These are phyloP conservation scores for Epistrophe eligans DNA, from an alignment of 2,888 invertebrate species.

Conservation along the genomic window DNA sequence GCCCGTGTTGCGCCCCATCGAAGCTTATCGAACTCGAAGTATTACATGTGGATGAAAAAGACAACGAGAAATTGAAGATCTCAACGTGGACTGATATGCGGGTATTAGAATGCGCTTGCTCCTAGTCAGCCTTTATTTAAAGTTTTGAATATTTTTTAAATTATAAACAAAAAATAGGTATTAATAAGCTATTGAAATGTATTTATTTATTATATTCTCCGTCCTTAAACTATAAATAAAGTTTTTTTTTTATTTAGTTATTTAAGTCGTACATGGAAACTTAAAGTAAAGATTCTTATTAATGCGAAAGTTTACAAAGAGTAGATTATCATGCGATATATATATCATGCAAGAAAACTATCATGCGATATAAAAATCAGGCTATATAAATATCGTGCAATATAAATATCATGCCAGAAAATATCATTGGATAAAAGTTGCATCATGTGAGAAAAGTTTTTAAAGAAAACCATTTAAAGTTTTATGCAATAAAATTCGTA, in stretches of 20 bases:
- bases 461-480: no score
- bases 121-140: slow-evolving; percentile 82
- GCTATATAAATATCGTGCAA: no score
- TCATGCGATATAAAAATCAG: no score
- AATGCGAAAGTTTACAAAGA: no score
- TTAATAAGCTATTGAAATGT: slow-evolving; percentile 13
- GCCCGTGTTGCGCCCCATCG: slow-evolving; percentile 89
- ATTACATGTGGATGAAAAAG: slow-evolving; percentile 87
- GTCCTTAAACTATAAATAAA: slow-evolving; percentile 51
- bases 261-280: background rate
- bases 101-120: slow-evolving; percentile 89
- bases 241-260: background rate
- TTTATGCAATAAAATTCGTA: no score
- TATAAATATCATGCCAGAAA: no score
- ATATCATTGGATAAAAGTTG: no score
- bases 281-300: background rate
- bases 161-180: background rate
- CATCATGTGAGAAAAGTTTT: no score
- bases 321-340: no score
- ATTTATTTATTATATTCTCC: slow-evolving; percentile 40
- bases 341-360: no score
- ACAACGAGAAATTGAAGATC: slow-evolving; percentile 86
- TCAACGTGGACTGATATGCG: slow-evolving; percentile 89
- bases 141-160: slow-evolving; percentile 17
- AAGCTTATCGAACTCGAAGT: slow-evolving; percentile 88